phyloP scores from a whole-genome alignment of 2,888 invertebrate genomes.

The Bibio marci region DNA sequence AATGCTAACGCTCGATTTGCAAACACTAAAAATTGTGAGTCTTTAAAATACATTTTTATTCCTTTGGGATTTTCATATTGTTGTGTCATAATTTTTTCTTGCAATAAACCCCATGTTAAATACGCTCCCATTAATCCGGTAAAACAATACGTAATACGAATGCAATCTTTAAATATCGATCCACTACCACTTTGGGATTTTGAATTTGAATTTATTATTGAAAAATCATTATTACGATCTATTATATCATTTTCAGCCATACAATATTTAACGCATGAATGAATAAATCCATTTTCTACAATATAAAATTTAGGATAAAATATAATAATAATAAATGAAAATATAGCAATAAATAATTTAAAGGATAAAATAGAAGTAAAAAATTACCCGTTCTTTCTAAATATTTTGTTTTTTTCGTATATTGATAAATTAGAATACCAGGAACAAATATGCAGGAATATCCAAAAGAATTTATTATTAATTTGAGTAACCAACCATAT shows the following conservation, averaged over 20 bases:
- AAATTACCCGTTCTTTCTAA: conserved; percentile 58
- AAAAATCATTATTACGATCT: too few relatives aligned
- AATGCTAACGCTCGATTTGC: conserved; percentile 84
- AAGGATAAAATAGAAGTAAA: too few relatives aligned
- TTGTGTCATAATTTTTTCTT: conserved; percentile 96
- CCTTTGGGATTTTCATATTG: conserved; percentile 43
- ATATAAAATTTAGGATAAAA: conserved; percentile 28
- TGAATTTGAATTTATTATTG: too few relatives aligned
- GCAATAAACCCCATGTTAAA: conserved; percentile 88
- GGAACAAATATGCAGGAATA: conserved; percentile 81
- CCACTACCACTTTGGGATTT: conserved; percentile 31
- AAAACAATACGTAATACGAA: conserved; percentile 56
- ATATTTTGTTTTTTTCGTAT: conserved; percentile 59
- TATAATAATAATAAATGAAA: too few relatives aligned
- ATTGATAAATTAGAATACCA: conserved; percentile 65
- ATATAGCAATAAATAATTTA: too few relatives aligned
- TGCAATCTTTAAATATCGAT: conserved; percentile 35
- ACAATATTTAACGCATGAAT: too few relatives aligned
- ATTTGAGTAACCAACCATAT: conserved; percentile 58
- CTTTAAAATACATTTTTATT: conserved; percentile 52
- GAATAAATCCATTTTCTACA: too few relatives aligned
- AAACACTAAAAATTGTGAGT: conserved; percentile 95
- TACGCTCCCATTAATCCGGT: conserved; percentile 79
- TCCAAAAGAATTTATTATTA: conserved; percentile 66
- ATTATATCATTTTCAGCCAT: conserved; percentile 12